These are phyloP conservation scores for Melanotaenia trifasciata DNA, from an alignment of 2,797 vertebrate species.

Conservation along the genomic window DNA sequence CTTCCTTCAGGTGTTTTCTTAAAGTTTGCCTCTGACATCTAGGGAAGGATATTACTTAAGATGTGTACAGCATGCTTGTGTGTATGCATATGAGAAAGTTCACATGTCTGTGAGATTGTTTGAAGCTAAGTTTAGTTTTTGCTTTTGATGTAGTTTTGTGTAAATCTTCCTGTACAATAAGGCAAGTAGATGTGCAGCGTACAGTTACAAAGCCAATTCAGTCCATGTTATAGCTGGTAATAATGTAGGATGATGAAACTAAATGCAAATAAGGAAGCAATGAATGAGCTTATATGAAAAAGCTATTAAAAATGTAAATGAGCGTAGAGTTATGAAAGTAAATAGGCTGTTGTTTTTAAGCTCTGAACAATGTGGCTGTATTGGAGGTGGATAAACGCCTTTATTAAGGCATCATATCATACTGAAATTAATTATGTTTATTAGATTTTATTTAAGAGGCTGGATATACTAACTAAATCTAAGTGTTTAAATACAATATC, in stretches of 20 bases:
- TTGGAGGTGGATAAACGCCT: conserved; percentile 46
- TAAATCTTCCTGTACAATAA: background rate
- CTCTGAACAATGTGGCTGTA: conserved; percentile 19
- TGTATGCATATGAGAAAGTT: conserved; percentile 26
- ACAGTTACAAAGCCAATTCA: conserved; percentile 5
- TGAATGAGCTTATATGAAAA: conserved; percentile 46
- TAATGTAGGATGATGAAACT: conserved; percentile 29
- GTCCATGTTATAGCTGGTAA: conserved; percentile 17
- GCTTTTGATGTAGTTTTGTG: conserved; percentile 2
- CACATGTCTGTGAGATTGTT: background rate
- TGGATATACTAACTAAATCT: conserved; percentile 14
- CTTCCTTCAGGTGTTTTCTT: conserved; percentile 38
- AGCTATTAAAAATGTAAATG: conserved; percentile 57
- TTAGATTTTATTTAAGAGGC: conserved; percentile 12
- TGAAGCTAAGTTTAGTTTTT: conserved; percentile 10
- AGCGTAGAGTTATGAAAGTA: conserved; percentile 38
- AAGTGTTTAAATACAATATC: conserved; percentile 11
- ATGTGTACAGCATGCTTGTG: conserved; percentile 22
- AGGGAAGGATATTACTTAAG: conserved; percentile 79
- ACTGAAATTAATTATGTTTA: conserved; percentile 41
- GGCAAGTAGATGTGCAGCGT: background rate
- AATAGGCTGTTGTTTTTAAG: conserved; percentile 46
- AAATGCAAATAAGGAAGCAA: conserved; percentile 38
- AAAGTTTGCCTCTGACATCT: conserved; percentile 57
- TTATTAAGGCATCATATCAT: conserved; percentile 29